Evolutionary conservation across 2,113 vertebrate species (phyloP).

Genomic region (Callocephalon fimbriatum): DNA sequence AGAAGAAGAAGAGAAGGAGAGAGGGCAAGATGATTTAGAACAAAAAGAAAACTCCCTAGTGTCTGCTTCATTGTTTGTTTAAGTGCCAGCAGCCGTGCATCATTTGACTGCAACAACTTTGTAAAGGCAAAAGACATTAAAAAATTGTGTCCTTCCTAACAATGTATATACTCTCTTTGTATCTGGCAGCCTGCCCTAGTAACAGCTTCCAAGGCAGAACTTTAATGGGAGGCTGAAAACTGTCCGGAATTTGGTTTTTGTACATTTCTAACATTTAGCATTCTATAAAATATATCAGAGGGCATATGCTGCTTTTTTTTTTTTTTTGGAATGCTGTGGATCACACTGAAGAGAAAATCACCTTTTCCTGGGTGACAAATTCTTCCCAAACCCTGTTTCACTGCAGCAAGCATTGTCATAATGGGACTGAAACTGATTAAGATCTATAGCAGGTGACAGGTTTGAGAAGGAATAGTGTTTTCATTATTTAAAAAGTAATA

Average conservation of each 20-base stretch:
- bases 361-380: background rate
- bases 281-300: background rate
- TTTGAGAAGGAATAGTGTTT: background rate
- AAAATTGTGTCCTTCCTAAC: background rate
- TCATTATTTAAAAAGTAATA: conserved; percentile 41
- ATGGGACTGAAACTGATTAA: conserved; percentile 4
- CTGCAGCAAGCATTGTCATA: background rate
- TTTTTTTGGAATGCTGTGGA: conserved; percentile 13
- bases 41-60: background rate
- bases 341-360: conserved; percentile 1
- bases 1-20: background rate
- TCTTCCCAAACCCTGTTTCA: conserved; percentile 7
- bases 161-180: background rate
- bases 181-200: conserved; percentile 13
- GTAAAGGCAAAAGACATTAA: background rate
- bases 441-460: background rate
- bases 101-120: background rate
- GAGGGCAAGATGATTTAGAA: background rate
- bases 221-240: conserved; percentile 32
- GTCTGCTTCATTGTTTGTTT: background rate
- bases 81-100: background rate
- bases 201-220: conserved; percentile 41
- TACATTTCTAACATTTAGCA: conserved; percentile 3
- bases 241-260: background rate
- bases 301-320: conserved; percentile 25